phyloP scores from a whole-genome alignment of 2,797 vertebrate species.

The Clarias fuscus region DNA sequence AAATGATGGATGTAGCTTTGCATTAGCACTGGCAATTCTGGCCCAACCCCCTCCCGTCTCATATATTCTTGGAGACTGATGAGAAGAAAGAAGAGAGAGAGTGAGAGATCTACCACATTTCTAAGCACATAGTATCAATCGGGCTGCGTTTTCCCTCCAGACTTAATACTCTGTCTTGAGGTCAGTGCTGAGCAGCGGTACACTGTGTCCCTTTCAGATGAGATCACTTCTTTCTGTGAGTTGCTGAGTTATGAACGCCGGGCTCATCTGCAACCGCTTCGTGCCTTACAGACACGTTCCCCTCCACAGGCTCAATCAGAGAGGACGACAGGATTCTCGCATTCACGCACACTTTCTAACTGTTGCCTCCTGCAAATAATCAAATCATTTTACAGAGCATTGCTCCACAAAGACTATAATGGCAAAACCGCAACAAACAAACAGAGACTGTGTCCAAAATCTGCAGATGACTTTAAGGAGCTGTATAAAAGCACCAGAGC shows the following conservation, averaged over 20 bases:
- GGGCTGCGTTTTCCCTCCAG: slow-evolving; percentile 64
- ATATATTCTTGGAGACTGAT: slow-evolving; percentile 45
- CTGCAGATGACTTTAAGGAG: slow-evolving; percentile 38
- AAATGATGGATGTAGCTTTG: slow-evolving; percentile 52
- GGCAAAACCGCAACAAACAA: slow-evolving; percentile 45
- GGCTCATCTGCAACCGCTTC: slow-evolving; percentile 71
- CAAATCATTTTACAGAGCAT: slow-evolving; percentile 45
- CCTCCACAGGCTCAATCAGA: slow-evolving; percentile 51
- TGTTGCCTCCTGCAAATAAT: slow-evolving; percentile 39
- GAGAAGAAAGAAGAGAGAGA: slow-evolving; percentile 33
- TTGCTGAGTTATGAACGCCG: slow-evolving; percentile 76
- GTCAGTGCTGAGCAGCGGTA: slow-evolving; percentile 68
- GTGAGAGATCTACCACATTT: slow-evolving; percentile 52
- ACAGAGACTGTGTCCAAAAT: slow-evolving; percentile 43
- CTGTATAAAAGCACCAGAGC: slow-evolving; percentile 34
- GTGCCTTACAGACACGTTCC: slow-evolving; percentile 65
- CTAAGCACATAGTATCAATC: slow-evolving; percentile 62
- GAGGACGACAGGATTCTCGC: slow-evolving; percentile 3
- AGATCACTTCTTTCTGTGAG: slow-evolving; percentile 73
- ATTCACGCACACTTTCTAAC: slow-evolving; percentile 35
- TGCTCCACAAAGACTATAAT: slow-evolving; percentile 35
- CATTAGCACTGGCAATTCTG: slow-evolving; percentile 47
- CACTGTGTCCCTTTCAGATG: slow-evolving; percentile 69
- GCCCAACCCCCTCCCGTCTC: slow-evolving; percentile 27
- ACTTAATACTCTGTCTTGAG: slow-evolving; percentile 72